A percentile compares a stretch with the other conserved stretches of the same genome.
Conservation (phyloP, 2,113 vertebrate genomes). For the Okapia johnstoni region DNA sequence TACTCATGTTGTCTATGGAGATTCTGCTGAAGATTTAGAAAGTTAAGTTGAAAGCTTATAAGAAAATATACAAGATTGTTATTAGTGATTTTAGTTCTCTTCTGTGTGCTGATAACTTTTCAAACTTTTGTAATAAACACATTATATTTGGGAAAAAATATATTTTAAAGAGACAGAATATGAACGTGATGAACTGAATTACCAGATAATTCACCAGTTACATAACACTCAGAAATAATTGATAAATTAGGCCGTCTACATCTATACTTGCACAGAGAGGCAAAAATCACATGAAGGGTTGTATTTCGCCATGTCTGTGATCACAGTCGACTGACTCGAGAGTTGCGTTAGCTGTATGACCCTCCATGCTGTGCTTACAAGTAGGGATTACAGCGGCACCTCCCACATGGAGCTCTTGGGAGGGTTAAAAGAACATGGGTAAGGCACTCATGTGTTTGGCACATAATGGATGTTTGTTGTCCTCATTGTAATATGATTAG, state of each 20-base stretch:
- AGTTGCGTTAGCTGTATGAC: not conserved
- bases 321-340: not conserved
- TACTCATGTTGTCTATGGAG: not conserved
- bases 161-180: not conserved
- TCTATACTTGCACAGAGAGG: not conserved
- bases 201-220: not conserved
- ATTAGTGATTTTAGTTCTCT: not conserved
- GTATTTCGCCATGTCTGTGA: not conserved
- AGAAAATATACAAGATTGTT: not conserved
- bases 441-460: not conserved
- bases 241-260: not conserved
- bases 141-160: not conserved
- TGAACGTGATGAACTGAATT: not conserved
- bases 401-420: not conserved
- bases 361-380: not conserved
- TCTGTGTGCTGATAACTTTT: not conserved
- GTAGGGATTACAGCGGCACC: too few species aligned
- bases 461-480: not conserved
- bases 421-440: not conserved
- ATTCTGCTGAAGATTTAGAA: not conserved
- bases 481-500: not conserved
- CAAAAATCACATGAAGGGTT: not conserved
- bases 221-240: not conserved
- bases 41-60: not conserved
- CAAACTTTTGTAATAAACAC: not conserved